A percentile compares a stretch with the other conserved stretches of the same genome.
phyloP scores from a whole-genome alignment of 1,140 invertebrate genomes.

The Diorhabda carinulata region DNA sequence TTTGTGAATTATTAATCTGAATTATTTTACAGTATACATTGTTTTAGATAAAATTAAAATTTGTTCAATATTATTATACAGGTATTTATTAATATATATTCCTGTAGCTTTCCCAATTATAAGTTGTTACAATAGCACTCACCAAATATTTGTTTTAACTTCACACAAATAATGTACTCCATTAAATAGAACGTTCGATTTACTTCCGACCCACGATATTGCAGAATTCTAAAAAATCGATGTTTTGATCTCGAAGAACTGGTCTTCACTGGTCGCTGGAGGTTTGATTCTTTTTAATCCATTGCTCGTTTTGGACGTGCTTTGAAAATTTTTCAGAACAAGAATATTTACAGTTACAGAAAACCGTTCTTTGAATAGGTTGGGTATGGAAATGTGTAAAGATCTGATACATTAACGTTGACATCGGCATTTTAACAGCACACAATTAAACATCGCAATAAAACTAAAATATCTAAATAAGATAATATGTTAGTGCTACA shows the following conservation, averaged over 20 bases:
- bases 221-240: neutral
- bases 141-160: too few relatives aligned
- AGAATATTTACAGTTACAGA: slow-evolving; percentile 23
- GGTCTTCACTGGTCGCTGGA: neutral
- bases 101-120: too few relatives aligned
- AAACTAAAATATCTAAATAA: neutral
- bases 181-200: too few relatives aligned
- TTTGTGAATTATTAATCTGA: too few relatives aligned
- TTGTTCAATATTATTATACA: too few relatives aligned
- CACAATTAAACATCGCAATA: neutral
- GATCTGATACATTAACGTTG: neutral
- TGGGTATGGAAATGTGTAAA: neutral
- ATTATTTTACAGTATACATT: too few relatives aligned
- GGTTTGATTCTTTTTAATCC: slow-evolving; percentile 16
- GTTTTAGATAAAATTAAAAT: too few relatives aligned
- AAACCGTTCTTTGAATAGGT: slow-evolving; percentile 3
- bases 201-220: neutral
- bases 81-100: too few relatives aligned
- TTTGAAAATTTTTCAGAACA: slow-evolving; percentile 29
- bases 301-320: slow-evolving; percentile 27
- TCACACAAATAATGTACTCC: too few relatives aligned
- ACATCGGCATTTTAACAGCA: neutral
- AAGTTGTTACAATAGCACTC: too few relatives aligned
- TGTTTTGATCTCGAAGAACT: neutral
- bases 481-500: too few relatives aligned